Conservation (phyloP, 2,113 vertebrate species). For the Gallinago undulata region DNA sequence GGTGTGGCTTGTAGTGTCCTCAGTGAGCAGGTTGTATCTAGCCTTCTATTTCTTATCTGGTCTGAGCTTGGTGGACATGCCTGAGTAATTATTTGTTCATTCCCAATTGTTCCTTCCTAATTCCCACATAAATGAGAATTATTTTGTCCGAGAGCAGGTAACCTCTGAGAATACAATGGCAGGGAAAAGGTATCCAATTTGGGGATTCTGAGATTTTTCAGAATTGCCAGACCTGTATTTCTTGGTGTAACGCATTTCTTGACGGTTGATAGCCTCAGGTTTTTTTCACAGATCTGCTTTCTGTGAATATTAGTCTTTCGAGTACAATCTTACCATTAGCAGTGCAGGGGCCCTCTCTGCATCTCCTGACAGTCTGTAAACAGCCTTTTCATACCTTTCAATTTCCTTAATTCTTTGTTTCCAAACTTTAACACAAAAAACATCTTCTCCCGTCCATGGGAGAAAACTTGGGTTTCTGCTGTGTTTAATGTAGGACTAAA, state of each 20-base stretch:
- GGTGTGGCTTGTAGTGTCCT: neutral
- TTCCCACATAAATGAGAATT: neutral
- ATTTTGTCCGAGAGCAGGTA: neutral
- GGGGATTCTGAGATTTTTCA: neutral
- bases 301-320: neutral
- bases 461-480: neutral
- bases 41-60: neutral
- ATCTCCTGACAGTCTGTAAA: neutral
- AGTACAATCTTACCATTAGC: neutral
- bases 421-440: neutral
- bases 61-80: neutral
- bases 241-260: neutral
- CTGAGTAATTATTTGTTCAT: neutral
- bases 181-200: neutral
- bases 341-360: neutral
- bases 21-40: neutral
- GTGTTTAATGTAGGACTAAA: neutral
- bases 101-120: neutral
- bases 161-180: neutral
- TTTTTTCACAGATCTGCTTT: neutral
- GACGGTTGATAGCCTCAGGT: neutral
- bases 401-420: neutral
- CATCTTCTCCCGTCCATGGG: neutral
- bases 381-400: neutral
- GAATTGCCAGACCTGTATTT: neutral